These are phyloP conservation scores for Malacoraja senta DNA, from an alignment of 2,797 vertebrate genomes.

Conservation along the genomic window DNA sequence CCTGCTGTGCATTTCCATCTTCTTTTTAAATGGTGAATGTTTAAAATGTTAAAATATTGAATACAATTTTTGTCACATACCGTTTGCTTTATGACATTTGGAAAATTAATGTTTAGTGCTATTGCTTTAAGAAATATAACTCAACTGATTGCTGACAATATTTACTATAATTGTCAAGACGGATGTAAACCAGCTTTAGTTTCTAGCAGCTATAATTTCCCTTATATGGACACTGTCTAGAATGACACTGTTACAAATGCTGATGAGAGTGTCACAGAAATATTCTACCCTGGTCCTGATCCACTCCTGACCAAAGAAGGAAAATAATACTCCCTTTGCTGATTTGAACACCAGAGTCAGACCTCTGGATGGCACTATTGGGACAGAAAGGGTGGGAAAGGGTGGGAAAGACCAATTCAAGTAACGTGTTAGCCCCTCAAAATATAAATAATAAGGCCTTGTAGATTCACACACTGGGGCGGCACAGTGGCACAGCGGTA, in stretches of 20 bases:
- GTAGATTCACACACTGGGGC: no score
- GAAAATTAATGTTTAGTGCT: neutral
- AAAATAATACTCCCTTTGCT: no score
- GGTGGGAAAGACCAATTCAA: no score
- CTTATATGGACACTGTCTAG: neutral
- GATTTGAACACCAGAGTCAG: no score
- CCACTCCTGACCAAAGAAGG: no score
- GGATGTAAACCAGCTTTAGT: neutral
- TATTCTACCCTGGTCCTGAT: neutral
- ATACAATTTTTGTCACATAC: neutral
- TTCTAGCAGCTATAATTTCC: neutral
- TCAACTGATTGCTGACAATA: neutral
- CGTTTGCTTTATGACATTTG: neutral
- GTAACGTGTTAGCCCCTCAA: no score
- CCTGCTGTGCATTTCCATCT: neutral
- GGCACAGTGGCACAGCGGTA: no score
- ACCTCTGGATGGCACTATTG: no score
- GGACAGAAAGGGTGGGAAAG: no score
- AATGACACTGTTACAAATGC: neutral
- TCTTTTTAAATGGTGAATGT: no score
- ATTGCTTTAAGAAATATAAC: neutral
- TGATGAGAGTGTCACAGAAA: neutral
- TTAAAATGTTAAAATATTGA: neutral
- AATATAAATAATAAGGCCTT: no score
- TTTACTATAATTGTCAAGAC: neutral